phyloP scores from a whole-genome alignment of 2,113 vertebrate genomes.

The Pipa parva region DNA sequence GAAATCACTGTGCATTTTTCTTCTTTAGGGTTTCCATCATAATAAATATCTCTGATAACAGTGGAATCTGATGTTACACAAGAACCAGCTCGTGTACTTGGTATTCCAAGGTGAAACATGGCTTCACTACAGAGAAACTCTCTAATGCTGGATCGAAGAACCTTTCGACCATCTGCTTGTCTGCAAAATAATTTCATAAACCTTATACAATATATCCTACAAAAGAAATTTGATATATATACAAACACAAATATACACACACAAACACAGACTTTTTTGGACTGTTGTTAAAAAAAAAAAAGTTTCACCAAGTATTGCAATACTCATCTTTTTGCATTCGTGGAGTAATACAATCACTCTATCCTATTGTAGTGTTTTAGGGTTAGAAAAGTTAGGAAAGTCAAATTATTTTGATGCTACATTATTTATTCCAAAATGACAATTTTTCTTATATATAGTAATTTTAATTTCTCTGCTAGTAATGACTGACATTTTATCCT shows the following conservation, averaged over 20 bases:
- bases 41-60: conserved; percentile 79
- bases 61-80: conserved; percentile 80
- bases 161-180: conserved; percentile 89
- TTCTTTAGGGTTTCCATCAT: conserved; percentile 75
- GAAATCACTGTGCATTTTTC: conserved; percentile 87
- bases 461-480: no score
- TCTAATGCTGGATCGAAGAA: conserved; percentile 87
- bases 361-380: no score
- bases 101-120: conserved; percentile 84
- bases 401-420: no score
- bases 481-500: no score
- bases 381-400: no score
- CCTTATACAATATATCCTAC: background rate
- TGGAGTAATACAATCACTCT: no score
- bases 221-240: background rate
- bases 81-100: conserved; percentile 83
- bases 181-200: conserved; percentile 53
- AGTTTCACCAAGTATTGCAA: no score
- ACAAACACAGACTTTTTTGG: no score
- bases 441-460: no score
- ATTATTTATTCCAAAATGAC: no score
- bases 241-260: background rate
- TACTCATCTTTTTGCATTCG: no score
- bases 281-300: no score
- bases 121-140: conserved; percentile 97